These are phyloP conservation scores for Anoplolepis gracilipes DNA, from an alignment of 1,140 invertebrate species.

Conservation along the genomic window DNA sequence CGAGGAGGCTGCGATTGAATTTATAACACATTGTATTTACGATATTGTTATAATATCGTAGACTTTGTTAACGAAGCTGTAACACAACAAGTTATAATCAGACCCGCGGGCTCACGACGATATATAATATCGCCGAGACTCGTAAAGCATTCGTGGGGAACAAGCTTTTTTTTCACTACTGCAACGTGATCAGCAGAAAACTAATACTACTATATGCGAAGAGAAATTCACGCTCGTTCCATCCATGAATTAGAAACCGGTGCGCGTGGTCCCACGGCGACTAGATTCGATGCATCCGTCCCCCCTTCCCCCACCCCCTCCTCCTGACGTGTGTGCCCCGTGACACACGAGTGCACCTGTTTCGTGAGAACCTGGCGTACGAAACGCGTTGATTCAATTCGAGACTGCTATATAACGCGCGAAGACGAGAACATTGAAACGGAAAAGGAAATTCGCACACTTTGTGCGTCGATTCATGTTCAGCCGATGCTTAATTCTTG, in stretches of 20 bases:
- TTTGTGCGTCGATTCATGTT: constrained; percentile 45
- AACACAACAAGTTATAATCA: neutral
- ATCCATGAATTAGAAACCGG: constrained; percentile 7
- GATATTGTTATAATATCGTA: neutral
- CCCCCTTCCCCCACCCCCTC: neutral
- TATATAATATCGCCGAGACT: neutral
- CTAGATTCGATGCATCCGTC: neutral
- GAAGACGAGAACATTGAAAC: constrained; percentile 35
- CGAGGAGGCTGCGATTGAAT: neutral
- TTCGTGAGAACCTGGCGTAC: constrained; percentile 2
- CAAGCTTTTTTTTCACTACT: neutral
- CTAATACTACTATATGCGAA: neutral
- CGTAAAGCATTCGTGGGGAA: neutral
- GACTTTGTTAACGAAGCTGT: neutral
- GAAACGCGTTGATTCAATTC: constrained; percentile 51
- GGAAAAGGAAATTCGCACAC: constrained; percentile 56
- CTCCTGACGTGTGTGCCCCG: neutral
- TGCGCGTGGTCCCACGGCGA: constrained; percentile 19
- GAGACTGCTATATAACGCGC: constrained; percentile 39
- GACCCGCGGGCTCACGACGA: neutral
- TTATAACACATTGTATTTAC: constrained; percentile 8
- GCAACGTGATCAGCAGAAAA: neutral
- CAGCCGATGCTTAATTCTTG: constrained; percentile 49
- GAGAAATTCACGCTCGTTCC: constrained; percentile 30
- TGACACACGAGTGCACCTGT: constrained; percentile 46